Evolutionary conservation across 2,888 invertebrate genomes (phyloP), one percentile per base, ranked within the genome.

Genomic region (Dendrolimus houi): DNA sequence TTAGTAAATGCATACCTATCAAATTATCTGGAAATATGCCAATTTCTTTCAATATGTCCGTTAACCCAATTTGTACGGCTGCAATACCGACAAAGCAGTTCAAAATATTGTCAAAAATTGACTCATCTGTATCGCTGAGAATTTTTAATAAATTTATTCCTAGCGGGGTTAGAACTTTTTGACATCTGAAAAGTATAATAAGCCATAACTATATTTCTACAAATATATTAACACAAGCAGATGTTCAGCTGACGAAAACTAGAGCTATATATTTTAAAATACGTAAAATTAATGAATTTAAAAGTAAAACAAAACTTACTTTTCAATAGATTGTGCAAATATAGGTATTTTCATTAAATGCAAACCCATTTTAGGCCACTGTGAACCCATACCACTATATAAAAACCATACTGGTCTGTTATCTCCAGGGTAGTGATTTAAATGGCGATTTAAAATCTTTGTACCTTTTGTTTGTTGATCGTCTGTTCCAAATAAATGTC

Each of bases 51-150:
- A 96, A 81, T 8, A 95, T 77, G 74, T 96, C 95, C 52, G 92
- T 91, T 42, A 93, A 72, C 9, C 85, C 92, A 64, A 95, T 93
- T 92, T 93, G 92, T 17, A 92, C 79, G 0, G 95, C 94, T 12
- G 95, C 93, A 62, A 96, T 96, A 41, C 94, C 93, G 29, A 95
- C 93, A 75, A 96, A 96, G 8, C 94, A 93, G 78, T 94, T 85
- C 40, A 95, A 70, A 55, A 94, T 93, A 69, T 94, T 93, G 56
- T 94, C 92, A 70, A 93, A 94, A 47, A 92, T 92, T 6, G 77
- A 80, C 14, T 92, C 91, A 69, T 95, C 93, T 14, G 84, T 85
- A 13, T 91, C 89, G 53, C 93, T 92, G 10, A 95, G 74, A 42
- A 95, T 86, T 52, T 92, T 79, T 56, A 93, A 87, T 6, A 96